Base-by-base conservation (phyloP, 2,888 invertebrate species). In the Galerucella pusilla region DNA sequence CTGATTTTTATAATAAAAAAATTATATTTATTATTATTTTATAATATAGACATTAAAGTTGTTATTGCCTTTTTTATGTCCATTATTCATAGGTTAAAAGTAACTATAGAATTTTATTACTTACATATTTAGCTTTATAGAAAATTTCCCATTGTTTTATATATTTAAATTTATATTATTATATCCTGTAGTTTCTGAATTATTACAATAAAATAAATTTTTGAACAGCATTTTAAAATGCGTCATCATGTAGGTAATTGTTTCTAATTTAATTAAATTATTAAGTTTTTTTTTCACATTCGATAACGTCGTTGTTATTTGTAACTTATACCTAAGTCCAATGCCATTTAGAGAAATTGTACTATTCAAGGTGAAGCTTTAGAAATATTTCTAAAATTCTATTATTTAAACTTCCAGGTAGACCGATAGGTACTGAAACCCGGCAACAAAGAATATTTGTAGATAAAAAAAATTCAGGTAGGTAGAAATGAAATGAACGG, bases 351-450 rank as follows among this genome's bases (percentile, higher is more conserved):
- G 46, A 65, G 20, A 65, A 65, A 65, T 65, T 46, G 46, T 7
- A 65, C 46, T 42, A 20, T 45, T 42, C 45, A 65, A 42, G 64
- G 46, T 65, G 20, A 65, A 46, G 14, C 61, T 28, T 35, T 35
- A 28, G 61, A 61, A 61, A 61, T 42, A 63, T 63, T 63, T 63
- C 63, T 35, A 63, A 46, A 65, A 65, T 65, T 45, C 64, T 65
- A 65, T 65, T 65, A 65, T 65, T 46, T 42, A 65, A 46, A 42
- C 20, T 45, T 65, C 12, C 64, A 65, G 64, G 64, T 65, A 65
- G 64, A n/a, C 42, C 10, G 61, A 35, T 12, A 35, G 61, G 61
- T 28, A 35, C 9, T 46, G 46, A 65, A 46, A 10, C 45, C 16
- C 9, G 16, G 10, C 20, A 57, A 57, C 20, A 57, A 57, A 57